Conservation (phyloP, 2,888 invertebrate genomes). For the Diadegma fenestrale region DNA sequence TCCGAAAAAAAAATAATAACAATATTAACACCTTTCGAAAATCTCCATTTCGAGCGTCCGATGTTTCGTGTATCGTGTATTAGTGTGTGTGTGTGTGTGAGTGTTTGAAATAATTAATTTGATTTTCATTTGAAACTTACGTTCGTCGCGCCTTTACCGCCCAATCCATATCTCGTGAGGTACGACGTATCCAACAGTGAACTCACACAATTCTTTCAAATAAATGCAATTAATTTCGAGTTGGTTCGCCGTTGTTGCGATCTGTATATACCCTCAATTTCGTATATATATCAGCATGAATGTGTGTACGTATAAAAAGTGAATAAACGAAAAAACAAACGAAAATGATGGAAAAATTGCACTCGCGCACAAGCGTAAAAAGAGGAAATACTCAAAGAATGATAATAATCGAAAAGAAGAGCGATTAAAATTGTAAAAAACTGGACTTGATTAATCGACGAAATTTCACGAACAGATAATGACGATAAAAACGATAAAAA, state of each 20-base stretch:
- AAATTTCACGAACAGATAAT: neutral
- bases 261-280: constrained; percentile 24
- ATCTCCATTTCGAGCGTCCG: neutral
- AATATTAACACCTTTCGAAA: neutral
- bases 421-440: constrained; percentile 6
- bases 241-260: constrained; percentile 37
- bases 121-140: constrained; percentile 77
- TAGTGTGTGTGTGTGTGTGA: too few relatives aligned
- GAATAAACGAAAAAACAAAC: constrained; percentile 29
- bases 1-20: neutral
- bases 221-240: constrained; percentile 44
- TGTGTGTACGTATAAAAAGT: constrained; percentile 32
- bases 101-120: constrained; percentile 8
- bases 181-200: constrained; percentile 80
- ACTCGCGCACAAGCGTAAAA: constrained; percentile 75
- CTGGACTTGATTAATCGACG: constrained; percentile 18
- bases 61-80: neutral
- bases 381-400: constrained; percentile 5
- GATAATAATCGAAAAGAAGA: constrained; percentile 35
- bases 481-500: neutral
- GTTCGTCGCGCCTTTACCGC: constrained; percentile 84
- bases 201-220: constrained; percentile 68
- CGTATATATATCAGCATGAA: constrained; percentile 40
- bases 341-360: constrained; percentile 76
- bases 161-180: constrained; percentile 84